phyloP scores from a whole-genome alignment of 2,113 vertebrate genomes.

The Nicator chloris region DNA sequence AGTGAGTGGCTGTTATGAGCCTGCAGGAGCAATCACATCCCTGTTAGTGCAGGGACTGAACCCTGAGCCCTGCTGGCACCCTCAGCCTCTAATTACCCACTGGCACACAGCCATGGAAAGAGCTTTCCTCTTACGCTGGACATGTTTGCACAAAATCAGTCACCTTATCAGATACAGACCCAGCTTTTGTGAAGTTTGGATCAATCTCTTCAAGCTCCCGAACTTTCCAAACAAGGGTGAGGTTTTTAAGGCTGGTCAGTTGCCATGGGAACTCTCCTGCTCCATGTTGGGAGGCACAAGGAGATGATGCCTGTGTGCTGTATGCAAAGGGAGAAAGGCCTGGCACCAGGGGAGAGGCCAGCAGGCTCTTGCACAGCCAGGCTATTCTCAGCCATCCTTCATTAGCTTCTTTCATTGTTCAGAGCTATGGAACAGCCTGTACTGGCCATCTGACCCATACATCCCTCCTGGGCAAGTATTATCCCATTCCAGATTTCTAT shows the following conservation, averaged over 20 bases:
- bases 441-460: neutral
- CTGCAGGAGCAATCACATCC: neutral
- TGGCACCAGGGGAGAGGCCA: neutral
- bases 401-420: neutral
- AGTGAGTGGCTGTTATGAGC: neutral
- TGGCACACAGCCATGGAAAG: neutral
- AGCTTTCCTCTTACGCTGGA: neutral
- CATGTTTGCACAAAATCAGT: slow-evolving; percentile 17
- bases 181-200: neutral
- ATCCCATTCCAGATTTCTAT: neutral
- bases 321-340: neutral
- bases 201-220: neutral
- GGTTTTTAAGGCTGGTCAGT: neutral
- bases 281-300: neutral
- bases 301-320: neutral
- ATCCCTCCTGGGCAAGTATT: neutral
- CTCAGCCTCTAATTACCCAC: neutral
- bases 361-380: neutral
- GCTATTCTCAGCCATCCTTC: neutral
- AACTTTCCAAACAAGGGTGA: neutral
- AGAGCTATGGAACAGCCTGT: neutral
- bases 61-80: neutral
- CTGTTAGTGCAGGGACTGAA: neutral
- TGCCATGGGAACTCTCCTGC: neutral
- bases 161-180: neutral